Percentiles rank a stretch among this genome's conserved stretches.
Conservation (phyloP, 2,797 vertebrate species). For the Tenualosa thibaudeaui region DNA sequence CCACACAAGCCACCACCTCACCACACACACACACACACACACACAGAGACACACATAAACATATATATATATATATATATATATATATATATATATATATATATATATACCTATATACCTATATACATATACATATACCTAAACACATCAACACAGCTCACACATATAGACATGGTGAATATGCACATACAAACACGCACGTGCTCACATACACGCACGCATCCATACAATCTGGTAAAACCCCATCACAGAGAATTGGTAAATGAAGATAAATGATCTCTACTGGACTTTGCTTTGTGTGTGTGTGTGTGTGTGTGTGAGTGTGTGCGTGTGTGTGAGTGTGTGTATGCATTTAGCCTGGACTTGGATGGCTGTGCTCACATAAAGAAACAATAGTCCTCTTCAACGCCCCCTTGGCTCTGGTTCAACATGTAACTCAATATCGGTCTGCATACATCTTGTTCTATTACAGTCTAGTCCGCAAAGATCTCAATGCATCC, state of each 20-base stretch:
- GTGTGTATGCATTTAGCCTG: neutral
- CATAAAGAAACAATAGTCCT: slow-evolving; percentile 17
- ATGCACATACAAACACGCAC: neutral
- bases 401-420: neutral
- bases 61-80: neutral
- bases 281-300: neutral
- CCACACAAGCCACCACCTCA: neutral
- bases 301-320: slow-evolving; percentile 8
- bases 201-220: neutral
- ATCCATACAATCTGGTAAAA: neutral
- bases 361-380: neutral
- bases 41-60: neutral
- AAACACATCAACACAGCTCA: too few species aligned
- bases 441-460: neutral
- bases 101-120: neutral
- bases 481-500: neutral
- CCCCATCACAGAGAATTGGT: neutral
- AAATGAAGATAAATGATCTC: neutral
- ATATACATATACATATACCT: neutral
- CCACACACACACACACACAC: neutral
- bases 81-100: neutral
- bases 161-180: neutral
- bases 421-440: neutral
- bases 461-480: neutral
- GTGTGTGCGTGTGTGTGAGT: neutral